A percentile compares a stretch with the other conserved stretches of the same genome.
Conservation (phyloP, 23 tunicate species). For the Pegea sp. region DNA sequence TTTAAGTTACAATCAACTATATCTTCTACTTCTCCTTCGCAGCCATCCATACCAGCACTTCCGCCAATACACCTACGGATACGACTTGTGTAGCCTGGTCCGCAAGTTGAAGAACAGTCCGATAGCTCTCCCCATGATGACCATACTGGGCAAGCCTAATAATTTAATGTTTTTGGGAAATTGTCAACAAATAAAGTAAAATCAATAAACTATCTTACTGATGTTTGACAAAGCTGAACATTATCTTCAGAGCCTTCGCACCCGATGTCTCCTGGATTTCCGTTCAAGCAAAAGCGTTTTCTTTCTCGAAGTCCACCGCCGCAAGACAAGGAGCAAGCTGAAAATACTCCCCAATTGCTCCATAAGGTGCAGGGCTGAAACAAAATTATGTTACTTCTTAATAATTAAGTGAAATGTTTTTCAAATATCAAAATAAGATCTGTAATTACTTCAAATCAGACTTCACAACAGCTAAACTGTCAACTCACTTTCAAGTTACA, state of each 20-base stretch:
- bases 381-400: not conserved
- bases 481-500: constrained; percentile 26
- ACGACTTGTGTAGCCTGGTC: constrained; percentile 13
- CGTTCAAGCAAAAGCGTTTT: constrained; percentile 8
- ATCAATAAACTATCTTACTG: not conserved
- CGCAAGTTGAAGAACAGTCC: constrained; percentile 25
- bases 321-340: constrained; percentile 4
- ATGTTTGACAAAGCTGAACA: not conserved
- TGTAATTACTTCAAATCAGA: no score
- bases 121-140: constrained; percentile 14
- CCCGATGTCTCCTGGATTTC: constrained; percentile 8
- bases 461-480: no score
- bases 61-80: constrained; percentile 48
- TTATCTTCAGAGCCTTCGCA: constrained; percentile 3
- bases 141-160: constrained; percentile 12
- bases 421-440: no score
- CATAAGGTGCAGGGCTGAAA: constrained; percentile 16
- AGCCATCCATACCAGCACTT: constrained; percentile 21
- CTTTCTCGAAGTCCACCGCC: constrained; percentile 10
- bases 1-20: constrained; percentile 5
- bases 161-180: not conserved
- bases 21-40: constrained; percentile 16
- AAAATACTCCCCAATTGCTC: constrained; percentile 5
- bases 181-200: not conserved
- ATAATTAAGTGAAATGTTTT: no score